Evolutionary conservation across 2,888 invertebrate genomes (phyloP).

Genomic region (Noctua comes): DNA sequence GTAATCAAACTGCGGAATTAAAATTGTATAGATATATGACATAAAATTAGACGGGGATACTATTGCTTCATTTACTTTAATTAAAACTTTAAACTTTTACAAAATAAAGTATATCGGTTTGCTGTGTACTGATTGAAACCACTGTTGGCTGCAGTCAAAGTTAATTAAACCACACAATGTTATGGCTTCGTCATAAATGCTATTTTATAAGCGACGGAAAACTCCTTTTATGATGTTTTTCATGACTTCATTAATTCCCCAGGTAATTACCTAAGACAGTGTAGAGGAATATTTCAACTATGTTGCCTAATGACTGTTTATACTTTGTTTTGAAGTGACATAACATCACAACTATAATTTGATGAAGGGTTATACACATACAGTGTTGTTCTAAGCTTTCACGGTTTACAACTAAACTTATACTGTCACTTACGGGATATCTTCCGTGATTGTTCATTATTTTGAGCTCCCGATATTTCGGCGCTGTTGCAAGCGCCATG

Average conservation of each 20-base stretch:
- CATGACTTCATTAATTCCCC: constrained; percentile 10
- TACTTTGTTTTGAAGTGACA: background rate
- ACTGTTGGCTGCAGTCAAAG: constrained; percentile 23
- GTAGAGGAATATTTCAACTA: background rate
- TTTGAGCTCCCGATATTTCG: no score
- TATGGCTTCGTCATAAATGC: constrained; percentile 14
- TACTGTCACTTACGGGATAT: no score
- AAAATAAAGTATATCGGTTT: background rate
- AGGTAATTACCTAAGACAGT: constrained; percentile 13
- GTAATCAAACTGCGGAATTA: no score
- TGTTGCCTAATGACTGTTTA: background rate
- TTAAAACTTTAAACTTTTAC: background rate
- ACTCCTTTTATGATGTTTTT: constrained; percentile 22
- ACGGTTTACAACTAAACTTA: no score
- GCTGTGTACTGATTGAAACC: constrained; percentile 25
- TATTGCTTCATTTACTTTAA: background rate
- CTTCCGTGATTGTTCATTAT: no score
- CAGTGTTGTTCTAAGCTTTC: no score
- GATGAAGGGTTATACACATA: no score
- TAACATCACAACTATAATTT: background rate
- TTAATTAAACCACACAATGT: constrained; percentile 51
- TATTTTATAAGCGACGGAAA: constrained; percentile 21
- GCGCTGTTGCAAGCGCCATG: no score
- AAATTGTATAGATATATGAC: no score
- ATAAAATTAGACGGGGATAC: no score